Conservation (phyloP, 2,113 vertebrate species). For the Synodontis membranacea region DNA sequence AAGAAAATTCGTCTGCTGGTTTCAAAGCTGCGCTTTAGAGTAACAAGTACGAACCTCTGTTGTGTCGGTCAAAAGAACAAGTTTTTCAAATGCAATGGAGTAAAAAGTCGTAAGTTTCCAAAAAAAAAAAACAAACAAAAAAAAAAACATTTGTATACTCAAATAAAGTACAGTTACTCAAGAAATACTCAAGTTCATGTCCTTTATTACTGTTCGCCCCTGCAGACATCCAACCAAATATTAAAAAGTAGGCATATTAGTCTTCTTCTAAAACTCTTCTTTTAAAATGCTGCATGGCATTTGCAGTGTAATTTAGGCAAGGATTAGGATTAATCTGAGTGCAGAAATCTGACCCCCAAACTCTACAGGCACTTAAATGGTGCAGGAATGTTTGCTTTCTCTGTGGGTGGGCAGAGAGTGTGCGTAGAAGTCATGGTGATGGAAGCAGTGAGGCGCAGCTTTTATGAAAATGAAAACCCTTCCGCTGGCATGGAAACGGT, state of each 20-base stretch:
- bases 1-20: no score
- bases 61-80: no score
- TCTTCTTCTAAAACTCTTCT: no score
- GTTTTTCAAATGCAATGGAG: no score
- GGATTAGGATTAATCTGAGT: background rate
- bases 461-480: slow-evolving; percentile 32
- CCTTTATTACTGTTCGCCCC: no score
- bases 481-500: background rate
- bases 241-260: background rate
- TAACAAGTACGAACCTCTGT: no score
- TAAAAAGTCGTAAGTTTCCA: no score
- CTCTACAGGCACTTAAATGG: background rate
- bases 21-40: no score
- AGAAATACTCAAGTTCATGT: no score
- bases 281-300: background rate
- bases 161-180: no score
- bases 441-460: slow-evolving; percentile 11
- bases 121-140: no score
- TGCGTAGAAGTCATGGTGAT: slow-evolving; percentile 18
- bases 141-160: no score
- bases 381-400: slow-evolving; percentile 19
- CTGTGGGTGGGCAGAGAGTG: slow-evolving; percentile 26
- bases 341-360: slow-evolving; percentile 1
- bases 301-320: background rate
- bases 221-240: background rate